Percentiles rank a stretch among this genome's conserved stretches.
phyloP scores from a whole-genome alignment of 1,140 invertebrate genomes.

The Lordiphosa stackelbergi region DNA sequence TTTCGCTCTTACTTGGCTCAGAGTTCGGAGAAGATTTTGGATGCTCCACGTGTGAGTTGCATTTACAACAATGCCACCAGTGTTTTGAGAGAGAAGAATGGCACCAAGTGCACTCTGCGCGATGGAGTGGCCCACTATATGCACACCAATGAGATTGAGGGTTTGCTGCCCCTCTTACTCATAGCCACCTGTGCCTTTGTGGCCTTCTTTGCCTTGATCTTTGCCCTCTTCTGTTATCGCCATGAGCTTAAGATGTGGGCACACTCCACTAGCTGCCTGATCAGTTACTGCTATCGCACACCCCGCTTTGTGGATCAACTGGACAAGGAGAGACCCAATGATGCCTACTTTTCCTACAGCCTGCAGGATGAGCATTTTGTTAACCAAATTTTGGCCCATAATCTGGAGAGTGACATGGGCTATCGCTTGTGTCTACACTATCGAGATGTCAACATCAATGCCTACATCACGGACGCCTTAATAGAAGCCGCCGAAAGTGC shows the following conservation, averaged over 20 bases:
- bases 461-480: slow-evolving; percentile 91
- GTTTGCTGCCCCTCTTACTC: slow-evolving; percentile 86
- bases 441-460: slow-evolving; percentile 89
- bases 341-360: slow-evolving; percentile 94
- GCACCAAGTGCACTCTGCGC: slow-evolving; percentile 82
- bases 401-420: slow-evolving; percentile 86
- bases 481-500: slow-evolving; percentile 94
- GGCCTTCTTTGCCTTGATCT: slow-evolving; percentile 84
- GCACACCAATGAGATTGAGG: slow-evolving; percentile 86
- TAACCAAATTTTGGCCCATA: slow-evolving; percentile 88
- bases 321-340: slow-evolving; percentile 90
- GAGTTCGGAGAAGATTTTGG: slow-evolving; percentile 85
- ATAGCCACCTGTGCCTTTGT: slow-evolving; percentile 86
- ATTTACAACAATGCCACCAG: slow-evolving; percentile 83
- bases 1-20: slow-evolving; percentile 87
- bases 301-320: slow-evolving; percentile 84
- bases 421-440: slow-evolving; percentile 92
- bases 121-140: slow-evolving; percentile 84
- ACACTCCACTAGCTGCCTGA: slow-evolving; percentile 86
- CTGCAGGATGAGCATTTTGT: slow-evolving; percentile 93
- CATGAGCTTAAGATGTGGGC: slow-evolving; percentile 91
- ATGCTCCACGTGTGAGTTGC: slow-evolving; percentile 83
- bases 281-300: slow-evolving; percentile 89
- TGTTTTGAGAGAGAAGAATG: slow-evolving; percentile 83
- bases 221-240: slow-evolving; percentile 88